Conservation (phyloP, 2,797 vertebrate species). For the Natrix natrix region DNA sequence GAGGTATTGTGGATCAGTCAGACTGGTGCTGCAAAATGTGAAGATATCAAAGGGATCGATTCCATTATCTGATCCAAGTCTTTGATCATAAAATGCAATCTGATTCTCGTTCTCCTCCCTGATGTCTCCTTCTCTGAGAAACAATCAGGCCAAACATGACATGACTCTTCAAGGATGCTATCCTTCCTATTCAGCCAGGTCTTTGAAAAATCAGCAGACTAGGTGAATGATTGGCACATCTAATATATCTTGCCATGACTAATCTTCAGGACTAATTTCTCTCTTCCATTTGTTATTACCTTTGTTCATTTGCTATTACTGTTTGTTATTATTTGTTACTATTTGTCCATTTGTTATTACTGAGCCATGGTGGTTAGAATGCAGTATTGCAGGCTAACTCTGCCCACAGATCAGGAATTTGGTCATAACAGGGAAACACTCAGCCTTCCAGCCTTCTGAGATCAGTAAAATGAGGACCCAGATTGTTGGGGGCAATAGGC, state of each 20-base stretch:
- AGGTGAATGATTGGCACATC: not conserved
- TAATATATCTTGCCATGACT: not conserved
- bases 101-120: not conserved
- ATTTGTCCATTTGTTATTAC: not conserved
- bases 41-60: not conserved
- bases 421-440: too few species aligned
- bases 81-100: not conserved
- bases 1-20: not conserved
- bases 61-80: not conserved
- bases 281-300: not conserved
- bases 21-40: not conserved
- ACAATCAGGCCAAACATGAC: not conserved
- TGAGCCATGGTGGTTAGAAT: too few species aligned
- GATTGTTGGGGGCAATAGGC: too few species aligned
- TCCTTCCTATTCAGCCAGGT: not conserved
- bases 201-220: not conserved
- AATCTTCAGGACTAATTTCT: not conserved
- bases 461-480: too few species aligned
- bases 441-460: too few species aligned
- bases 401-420: too few species aligned
- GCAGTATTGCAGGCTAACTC: too few species aligned
- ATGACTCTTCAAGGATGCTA: not conserved
- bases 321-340: too few species aligned
- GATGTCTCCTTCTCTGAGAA: not conserved
- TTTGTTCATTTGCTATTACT: not conserved